Evolutionary conservation across 2,113 vertebrate species (phyloP).

Genomic region (Pseudopodoces humilis): DNA sequence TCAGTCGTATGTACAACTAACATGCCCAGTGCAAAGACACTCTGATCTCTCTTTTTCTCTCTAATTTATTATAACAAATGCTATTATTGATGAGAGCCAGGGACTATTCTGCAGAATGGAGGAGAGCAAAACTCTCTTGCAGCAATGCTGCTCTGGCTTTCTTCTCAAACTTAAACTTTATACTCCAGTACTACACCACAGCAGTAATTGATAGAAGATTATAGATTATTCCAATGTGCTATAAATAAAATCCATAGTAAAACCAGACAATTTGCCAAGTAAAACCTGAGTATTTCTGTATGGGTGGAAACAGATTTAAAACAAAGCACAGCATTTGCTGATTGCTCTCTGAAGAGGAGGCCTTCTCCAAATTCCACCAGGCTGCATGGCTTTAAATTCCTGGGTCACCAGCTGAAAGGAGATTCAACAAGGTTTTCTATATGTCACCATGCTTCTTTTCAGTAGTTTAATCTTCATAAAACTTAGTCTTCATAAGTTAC

Average conservation of each 20-base stretch:
- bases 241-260: not conserved
- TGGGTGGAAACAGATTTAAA: not conserved
- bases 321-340: not conserved
- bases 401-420: not conserved
- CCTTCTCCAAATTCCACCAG: not conserved
- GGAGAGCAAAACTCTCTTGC: not conserved
- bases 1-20: slow-evolving; percentile 25
- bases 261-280: not conserved
- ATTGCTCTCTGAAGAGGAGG: not conserved
- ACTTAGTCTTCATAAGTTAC: not conserved
- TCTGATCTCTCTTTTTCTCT: not conserved
- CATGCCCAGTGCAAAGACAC: slow-evolving; percentile 6
- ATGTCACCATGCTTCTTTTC: not conserved
- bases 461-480: not conserved
- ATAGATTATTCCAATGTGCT: not conserved
- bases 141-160: not conserved
- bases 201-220: not conserved
- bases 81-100: not conserved
- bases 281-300: not conserved
- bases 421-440: not conserved
- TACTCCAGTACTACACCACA: not conserved
- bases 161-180: not conserved
- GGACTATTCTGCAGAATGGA: not conserved
- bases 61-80: slow-evolving; percentile 31
- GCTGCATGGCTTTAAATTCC: not conserved